Evolutionary conservation across 2,113 vertebrate species (phyloP).

Genomic region (Phalacrocorax pelagicus): DNA sequence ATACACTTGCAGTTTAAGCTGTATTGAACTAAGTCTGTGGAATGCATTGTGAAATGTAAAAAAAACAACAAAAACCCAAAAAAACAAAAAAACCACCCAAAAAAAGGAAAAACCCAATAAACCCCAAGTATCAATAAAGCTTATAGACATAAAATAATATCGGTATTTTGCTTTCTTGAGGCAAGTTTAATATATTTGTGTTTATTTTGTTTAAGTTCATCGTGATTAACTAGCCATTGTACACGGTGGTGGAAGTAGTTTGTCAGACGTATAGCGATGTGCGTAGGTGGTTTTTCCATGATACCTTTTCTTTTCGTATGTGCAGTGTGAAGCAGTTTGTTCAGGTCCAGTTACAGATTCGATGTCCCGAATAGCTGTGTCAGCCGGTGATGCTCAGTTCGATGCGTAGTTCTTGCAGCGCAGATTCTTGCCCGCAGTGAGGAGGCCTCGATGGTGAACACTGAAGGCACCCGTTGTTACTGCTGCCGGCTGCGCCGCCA

Average conservation of each 20-base stretch:
- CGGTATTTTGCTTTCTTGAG: slow-evolving; percentile 50
- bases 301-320: background rate
- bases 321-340: background rate
- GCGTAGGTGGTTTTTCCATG: background rate
- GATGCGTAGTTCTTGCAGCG: fast-evolving
- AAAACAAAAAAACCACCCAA: no score
- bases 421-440: background rate
- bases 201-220: background rate
- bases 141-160: slow-evolving; percentile 81
- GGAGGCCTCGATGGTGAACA: background rate
- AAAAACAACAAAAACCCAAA: slow-evolving; percentile 31
- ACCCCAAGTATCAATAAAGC: slow-evolving; percentile 92
- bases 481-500: background rate
- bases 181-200: background rate
- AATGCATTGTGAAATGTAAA: slow-evolving; percentile 98
- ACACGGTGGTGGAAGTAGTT: background rate
- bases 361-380: background rate
- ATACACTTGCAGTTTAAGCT: slow-evolving; percentile 87
- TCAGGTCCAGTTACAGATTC: background rate
- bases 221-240: background rate
- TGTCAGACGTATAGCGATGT: background rate
- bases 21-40: slow-evolving; percentile 91
- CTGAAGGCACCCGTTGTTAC: background rate
- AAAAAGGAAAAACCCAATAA: background rate
- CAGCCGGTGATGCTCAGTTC: background rate